Evolutionary conservation across 1,140 invertebrate species (phyloP).

Genomic region (Schlechtendalia chinensis): DNA sequence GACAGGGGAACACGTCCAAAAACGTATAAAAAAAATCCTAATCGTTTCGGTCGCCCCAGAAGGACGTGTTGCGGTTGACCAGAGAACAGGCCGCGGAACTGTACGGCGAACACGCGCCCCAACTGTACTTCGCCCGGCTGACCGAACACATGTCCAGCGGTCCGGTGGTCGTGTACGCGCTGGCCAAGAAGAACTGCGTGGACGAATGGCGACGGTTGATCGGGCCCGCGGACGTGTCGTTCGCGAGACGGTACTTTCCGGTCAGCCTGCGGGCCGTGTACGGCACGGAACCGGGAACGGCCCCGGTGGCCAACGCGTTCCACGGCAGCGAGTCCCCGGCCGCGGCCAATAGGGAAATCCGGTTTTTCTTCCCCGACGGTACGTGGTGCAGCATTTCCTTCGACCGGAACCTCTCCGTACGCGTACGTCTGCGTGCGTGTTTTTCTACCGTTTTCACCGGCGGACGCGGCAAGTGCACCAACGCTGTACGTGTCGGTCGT

Average conservation of each 20-base stretch:
- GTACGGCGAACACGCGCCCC: not conserved
- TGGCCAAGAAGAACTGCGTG: constrained; percentile 7
- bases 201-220: constrained; percentile 19
- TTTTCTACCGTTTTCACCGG: too few relatives aligned
- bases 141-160: constrained; percentile 12
- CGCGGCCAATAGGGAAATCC: not conserved
- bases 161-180: constrained; percentile 4
- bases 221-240: not conserved
- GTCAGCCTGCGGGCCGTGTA: constrained; percentile 19
- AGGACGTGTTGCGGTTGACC: not conserved
- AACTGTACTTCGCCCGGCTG: not conserved
- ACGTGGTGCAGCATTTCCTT: too few relatives aligned
- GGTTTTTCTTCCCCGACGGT: constrained; percentile 18
- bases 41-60: too few relatives aligned
- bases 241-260: not conserved
- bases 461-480: too few relatives aligned
- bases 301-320: constrained; percentile 12
- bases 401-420: too few relatives aligned
- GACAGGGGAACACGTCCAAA: too few relatives aligned
- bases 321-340: constrained; percentile 5
- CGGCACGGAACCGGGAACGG: not conserved
- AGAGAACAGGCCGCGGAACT: constrained; percentile 6
- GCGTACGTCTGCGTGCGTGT: too few relatives aligned
- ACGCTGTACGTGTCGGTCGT: too few relatives aligned
- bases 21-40: too few relatives aligned